These are phyloP conservation scores for Dermatemys mawii DNA, from an alignment of 2,113 vertebrate genomes.

Conservation along the genomic window DNA sequence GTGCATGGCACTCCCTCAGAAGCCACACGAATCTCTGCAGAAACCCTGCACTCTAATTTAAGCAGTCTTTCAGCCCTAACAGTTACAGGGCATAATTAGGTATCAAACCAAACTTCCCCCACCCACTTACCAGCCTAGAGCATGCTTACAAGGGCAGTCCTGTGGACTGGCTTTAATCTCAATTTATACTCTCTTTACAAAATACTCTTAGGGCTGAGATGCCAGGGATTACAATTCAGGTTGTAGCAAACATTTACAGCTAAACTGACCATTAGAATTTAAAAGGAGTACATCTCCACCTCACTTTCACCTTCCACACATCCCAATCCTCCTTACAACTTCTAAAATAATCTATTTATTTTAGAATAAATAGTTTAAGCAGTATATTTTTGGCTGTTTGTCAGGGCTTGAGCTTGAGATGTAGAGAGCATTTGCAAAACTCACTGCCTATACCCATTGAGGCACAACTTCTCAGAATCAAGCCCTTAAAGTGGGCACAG, in stretches of 20 bases:
- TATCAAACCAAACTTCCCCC: not conserved
- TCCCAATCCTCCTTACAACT: not conserved
- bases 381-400: not conserved
- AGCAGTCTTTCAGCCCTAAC: not conserved
- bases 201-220: not conserved
- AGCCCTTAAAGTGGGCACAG: not conserved
- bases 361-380: not conserved
- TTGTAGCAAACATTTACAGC: not conserved
- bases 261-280: not conserved
- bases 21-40: not conserved
- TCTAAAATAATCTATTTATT: not conserved
- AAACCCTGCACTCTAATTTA: not conserved
- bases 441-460: rapidly evolving
- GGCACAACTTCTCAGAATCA: not conserved
- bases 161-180: not conserved
- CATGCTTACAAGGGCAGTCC: not conserved
- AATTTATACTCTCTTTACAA: not conserved
- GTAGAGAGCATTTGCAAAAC: not conserved
- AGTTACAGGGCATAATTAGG: not conserved
- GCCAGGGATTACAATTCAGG: not conserved
- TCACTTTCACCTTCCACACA: not conserved
- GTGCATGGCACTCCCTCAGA: not conserved
- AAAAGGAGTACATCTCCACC: not conserved
- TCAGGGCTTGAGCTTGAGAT: not conserved
- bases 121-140: not conserved